A percentile compares a stretch with the other conserved stretches of the same genome.
Conservation (phyloP, 2,888 invertebrate species). For the Archips crataeganus region DNA sequence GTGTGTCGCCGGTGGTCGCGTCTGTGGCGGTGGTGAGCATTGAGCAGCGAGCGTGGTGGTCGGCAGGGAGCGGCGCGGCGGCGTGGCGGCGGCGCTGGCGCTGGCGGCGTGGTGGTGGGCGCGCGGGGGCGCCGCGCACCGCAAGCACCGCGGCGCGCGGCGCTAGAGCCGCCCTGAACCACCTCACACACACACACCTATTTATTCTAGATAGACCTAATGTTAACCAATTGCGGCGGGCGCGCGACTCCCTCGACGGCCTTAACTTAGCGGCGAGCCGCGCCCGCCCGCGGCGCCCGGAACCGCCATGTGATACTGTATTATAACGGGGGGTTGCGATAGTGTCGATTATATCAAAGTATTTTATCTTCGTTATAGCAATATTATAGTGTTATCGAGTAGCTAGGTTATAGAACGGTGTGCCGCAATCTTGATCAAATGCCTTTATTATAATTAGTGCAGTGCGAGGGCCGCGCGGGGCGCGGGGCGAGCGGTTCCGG, state of each 20-base stretch:
- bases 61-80: conserved; percentile 52
- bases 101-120: conserved; percentile 75
- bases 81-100: conserved; percentile 67
- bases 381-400: conserved; percentile 62
- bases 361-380: conserved; percentile 63
- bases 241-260: conserved; percentile 66
- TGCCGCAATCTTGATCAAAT: conserved; percentile 51
- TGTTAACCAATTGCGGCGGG: conserved; percentile 80
- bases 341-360: conserved; percentile 53
- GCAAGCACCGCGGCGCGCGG: conserved; percentile 86
- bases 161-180: conserved; percentile 83
- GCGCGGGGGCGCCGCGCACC: conserved; percentile 66
- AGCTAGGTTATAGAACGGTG: conserved; percentile 58
- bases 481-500: conserved; percentile 43
- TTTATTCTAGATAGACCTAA: conserved; percentile 85
- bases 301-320: conserved; percentile 59
- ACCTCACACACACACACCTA: conserved; percentile 56
- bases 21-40: too few species aligned
- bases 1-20: too few species aligned
- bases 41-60: neutral
- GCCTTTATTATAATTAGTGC: conserved; percentile 46
- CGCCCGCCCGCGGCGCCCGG: conserved; percentile 63
- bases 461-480: conserved; percentile 46
- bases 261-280: conserved; percentile 65
- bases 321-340: conserved; percentile 53